A percentile compares a stretch with the other conserved stretches of the same genome.
phyloP scores from a whole-genome alignment of 2,113 vertebrate genomes.

The Pterocles burchelli region DNA sequence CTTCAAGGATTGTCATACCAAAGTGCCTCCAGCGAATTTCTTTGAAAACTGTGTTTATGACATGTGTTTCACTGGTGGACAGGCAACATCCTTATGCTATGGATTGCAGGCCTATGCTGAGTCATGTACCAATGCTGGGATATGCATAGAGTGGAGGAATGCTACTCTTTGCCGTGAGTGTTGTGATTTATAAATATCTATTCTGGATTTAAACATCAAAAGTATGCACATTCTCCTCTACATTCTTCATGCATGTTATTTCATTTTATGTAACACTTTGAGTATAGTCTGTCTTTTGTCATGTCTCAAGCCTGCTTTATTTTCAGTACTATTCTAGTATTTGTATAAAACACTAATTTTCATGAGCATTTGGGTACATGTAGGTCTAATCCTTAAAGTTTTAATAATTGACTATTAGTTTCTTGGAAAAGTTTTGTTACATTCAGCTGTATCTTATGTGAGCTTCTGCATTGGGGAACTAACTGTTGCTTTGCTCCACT shows the following conservation, averaged over 20 bases:
- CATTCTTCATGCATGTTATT: not conserved
- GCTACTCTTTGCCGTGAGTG: conserved; percentile 88
- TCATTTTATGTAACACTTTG: not conserved
- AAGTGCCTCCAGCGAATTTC: conserved; percentile 74
- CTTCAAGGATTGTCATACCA: conserved; percentile 82
- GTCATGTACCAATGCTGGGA: conserved; percentile 77
- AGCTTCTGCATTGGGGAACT: not conserved
- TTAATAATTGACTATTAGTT: not conserved
- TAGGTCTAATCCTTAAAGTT: not conserved
- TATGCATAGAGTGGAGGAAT: conserved; percentile 83
- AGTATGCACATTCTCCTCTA: not conserved
- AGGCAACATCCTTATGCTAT: conserved; percentile 82
- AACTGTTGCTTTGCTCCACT: not conserved
- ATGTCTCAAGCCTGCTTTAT: not conserved
- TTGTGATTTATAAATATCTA: not conserved
- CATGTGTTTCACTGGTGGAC: conserved; percentile 80
- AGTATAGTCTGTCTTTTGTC: not conserved
- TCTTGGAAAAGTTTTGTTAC: not conserved
- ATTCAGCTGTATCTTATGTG: not conserved
- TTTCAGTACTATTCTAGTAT: not conserved
- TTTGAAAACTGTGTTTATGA: conserved; percentile 87
- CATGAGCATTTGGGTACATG: not conserved
- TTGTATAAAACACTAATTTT: not conserved
- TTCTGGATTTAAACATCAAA: not conserved
- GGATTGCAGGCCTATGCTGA: conserved; percentile 86